Base-by-base conservation (phyloP, 1,140 invertebrate species). In the Lethrus apterus region DNA sequence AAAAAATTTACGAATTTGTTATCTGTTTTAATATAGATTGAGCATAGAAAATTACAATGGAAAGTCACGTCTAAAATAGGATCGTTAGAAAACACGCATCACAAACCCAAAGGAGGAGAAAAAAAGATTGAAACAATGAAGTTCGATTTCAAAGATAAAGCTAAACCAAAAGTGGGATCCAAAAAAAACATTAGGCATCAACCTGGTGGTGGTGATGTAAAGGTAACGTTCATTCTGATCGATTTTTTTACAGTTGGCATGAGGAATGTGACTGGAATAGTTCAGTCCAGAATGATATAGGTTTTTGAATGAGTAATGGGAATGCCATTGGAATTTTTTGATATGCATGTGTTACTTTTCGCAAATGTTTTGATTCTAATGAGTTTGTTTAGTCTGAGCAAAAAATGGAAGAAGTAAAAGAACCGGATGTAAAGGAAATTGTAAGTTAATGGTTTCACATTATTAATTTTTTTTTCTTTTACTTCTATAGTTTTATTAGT, bases 41-140 rank as follows among this genome's bases (percentile, higher is more conserved):
- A 79, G 48, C 80, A 84, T 59, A 81, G 87, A 49, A 93, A 92
- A 70, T 71, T 95, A 44, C 80, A 89, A 59, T 96, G 92, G 91
- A 90, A 88, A 56, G 91, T 89, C 0, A 89, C 92, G 69, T 83
- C 89, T 13, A 94, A 94, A 74, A 79, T 96, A 46, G 92, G 91
- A 18, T 95, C 92, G 0, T 68, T 96, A 52, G 88, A 93, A n/a
- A 96, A 98, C 64, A 77, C 88, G n/a, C 77, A 81, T 3, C 85
- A 97, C 68, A 92, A 86, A 62, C 89, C 93, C 1, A 89, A 89
- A 23, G 93, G 92, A 19, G 92, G 91, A 18, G 86, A 89, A 55
- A 90, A 91, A 66, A 94, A 93, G 72, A 91, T 95, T 32, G 86
- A 91, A 67, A 80, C 80, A 0, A 78, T 91, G 3, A 93, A 93